These are phyloP conservation scores for Eulimnadia texana DNA, from an alignment of 1,140 invertebrate species.

Conservation along the genomic window DNA sequence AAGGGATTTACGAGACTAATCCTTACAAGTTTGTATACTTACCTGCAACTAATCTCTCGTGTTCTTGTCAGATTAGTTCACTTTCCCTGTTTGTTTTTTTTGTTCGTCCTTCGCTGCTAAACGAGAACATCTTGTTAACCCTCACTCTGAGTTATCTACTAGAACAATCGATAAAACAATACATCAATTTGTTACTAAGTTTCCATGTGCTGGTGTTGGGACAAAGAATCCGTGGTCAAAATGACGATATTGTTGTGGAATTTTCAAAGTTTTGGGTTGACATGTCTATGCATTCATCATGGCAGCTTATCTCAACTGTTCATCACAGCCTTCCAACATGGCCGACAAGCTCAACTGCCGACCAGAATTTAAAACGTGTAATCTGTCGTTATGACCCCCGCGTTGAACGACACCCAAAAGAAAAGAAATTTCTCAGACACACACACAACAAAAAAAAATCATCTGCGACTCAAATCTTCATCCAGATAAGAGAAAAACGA, in stretches of 20 bases:
- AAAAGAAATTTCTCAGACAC: too few species aligned
- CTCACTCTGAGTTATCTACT: not conserved
- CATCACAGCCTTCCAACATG: not conserved
- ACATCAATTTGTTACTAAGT: too few species aligned
- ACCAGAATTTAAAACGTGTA: not conserved
- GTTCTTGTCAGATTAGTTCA: not conserved
- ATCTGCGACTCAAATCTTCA: not conserved
- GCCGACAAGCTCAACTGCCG: not conserved
- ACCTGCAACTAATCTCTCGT: not conserved
- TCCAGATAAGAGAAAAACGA: not conserved
- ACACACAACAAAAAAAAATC: too few species aligned
- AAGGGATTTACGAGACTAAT: not conserved
- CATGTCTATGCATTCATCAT: not conserved
- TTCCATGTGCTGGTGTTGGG: too few species aligned
- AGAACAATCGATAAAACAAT: not conserved
- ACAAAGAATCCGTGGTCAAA: not conserved
- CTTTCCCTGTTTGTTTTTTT: too few species aligned
- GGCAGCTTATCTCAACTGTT: not conserved
- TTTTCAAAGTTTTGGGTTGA: not conserved
- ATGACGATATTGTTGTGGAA: not conserved
- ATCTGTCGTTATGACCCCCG: not conserved
- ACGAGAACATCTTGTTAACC: not conserved
- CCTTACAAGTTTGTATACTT: not conserved
- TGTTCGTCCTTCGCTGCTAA: too few species aligned
- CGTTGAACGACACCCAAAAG: not conserved